Evolutionary conservation across 1,140 invertebrate genomes (phyloP).

Genomic region (Euglossa dilemma): DNA sequence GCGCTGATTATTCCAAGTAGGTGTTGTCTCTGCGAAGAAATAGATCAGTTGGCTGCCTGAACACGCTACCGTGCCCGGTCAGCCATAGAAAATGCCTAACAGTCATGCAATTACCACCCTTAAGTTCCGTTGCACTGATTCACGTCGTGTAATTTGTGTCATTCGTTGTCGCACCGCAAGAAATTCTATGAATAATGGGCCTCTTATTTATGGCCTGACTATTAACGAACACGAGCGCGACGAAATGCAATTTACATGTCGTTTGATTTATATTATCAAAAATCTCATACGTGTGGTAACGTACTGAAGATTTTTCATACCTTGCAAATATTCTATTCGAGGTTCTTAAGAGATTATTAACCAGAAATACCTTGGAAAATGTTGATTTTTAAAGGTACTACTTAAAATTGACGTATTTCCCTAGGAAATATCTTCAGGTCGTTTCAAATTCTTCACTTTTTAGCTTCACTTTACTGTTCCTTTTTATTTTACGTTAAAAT

Average conservation of each 20-base stretch:
- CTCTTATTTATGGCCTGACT: neutral
- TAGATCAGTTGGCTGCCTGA: neutral
- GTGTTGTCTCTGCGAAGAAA: conserved; percentile 20
- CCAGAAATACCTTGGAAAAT: no score
- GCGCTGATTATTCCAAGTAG: conserved; percentile 18
- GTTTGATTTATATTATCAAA: no score
- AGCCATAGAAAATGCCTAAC: conserved; percentile 26
- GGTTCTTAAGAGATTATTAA: no score
- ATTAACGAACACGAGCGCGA: neutral
- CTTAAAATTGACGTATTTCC: no score
- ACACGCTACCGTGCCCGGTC: conserved; percentile 11
- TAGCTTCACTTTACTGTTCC: no score
- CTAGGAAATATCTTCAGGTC: no score
- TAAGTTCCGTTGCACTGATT: conserved; percentile 21
- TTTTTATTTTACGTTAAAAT: no score
- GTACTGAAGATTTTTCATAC: no score
- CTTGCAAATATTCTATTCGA: no score
- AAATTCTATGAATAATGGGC: neutral
- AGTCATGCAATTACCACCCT: conserved; percentile 48
- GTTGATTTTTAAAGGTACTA: no score
- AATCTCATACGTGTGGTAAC: no score
- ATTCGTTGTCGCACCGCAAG: neutral
- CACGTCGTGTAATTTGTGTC: conserved; percentile 44
- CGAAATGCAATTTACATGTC: neutral
- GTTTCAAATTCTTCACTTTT: no score